These are phyloP conservation scores for Sinonovacula constricta DNA, from an alignment of 1,140 invertebrate genomes.

Conservation along the genomic window DNA sequence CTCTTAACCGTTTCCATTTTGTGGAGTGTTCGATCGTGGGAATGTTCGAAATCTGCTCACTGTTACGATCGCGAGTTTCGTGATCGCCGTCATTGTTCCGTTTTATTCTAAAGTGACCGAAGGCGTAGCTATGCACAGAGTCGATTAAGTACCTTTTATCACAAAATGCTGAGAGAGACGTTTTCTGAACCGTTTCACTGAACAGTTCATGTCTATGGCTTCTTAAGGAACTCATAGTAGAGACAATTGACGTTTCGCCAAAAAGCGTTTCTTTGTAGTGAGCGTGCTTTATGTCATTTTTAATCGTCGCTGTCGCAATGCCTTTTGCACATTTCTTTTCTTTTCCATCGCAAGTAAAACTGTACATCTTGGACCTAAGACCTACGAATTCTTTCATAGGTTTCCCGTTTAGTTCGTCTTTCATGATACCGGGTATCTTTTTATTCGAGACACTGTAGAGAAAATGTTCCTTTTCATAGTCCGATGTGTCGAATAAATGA, in stretches of 20 bases:
- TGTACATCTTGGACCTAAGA: constrained; percentile 25
- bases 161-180: constrained; percentile 14
- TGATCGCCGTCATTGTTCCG: too few species aligned
- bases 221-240: constrained; percentile 14
- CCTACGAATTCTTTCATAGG: constrained; percentile 13
- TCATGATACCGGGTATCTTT: constrained; percentile 79
- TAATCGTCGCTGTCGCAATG: constrained; percentile 1
- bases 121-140: constrained; percentile 19
- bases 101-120: constrained; percentile 24
- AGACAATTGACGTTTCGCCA: constrained; percentile 12
- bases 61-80: too few species aligned
- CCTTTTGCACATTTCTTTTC: constrained; percentile 58
- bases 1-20: too few species aligned
- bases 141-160: constrained; percentile 22
- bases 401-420: constrained; percentile 78
- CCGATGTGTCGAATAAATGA: constrained; percentile 46
- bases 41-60: too few species aligned
- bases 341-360: constrained; percentile 35
- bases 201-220: constrained; percentile 28
- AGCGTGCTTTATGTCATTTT: constrained; percentile 3
- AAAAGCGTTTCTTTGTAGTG: constrained; percentile 20
- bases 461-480: constrained; percentile 50
- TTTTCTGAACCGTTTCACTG: constrained; percentile 15
- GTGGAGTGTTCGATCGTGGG: too few species aligned
- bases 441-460: constrained; percentile 70